Evolutionary conservation across 2,797 vertebrate genomes (phyloP), one percentile per base, ranked within the genome.

Genomic region (Lateolabrax maculatus): DNA sequence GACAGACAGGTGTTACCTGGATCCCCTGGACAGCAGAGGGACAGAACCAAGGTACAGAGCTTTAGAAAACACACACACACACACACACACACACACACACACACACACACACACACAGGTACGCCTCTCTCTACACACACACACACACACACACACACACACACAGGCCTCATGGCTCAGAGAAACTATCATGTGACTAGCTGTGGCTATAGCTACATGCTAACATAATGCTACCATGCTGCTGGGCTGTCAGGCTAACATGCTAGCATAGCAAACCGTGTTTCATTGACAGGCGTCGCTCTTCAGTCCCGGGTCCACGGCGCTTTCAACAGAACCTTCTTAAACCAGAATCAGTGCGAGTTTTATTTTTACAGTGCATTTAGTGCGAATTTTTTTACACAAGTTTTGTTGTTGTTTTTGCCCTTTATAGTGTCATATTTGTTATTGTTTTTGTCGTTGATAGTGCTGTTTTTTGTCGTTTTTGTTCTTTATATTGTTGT

Each of bases 1-100:
- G 56, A 71, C 75, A 87, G 56, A 73, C 75, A 87, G 84, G 69
- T 68, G 73, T 87, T 89, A 89, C 87, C 90, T 91, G 86, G 87
- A 87, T 88, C 89, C 87, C 80, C 90, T 91, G 83, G 90, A 85
- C 67, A 90, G 86, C 90, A 86, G 84, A 84, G 81, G 75, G 84
- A 87, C 64, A 86, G 68, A 89, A 84, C 74, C 80, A 75, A 86
- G 84, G 80, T 55, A 86, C 63, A 89, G 43, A 86, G 60, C 75
- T 90, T 84, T 87, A 89, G 86, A 86, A 71, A 76, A 69, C 78
- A 74, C 70, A 84, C 63, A 77, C 55, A 60, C 25, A 31, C 57
- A 64, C 71, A 65, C 48, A 51, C 67, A 62, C 71, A 36, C 31
- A 69, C 63, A 64, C 55, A 5, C 7, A 49, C 64, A 43, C 36